Conservation (phyloP, 2,888 invertebrate genomes). For the Belgica antarctica region DNA sequence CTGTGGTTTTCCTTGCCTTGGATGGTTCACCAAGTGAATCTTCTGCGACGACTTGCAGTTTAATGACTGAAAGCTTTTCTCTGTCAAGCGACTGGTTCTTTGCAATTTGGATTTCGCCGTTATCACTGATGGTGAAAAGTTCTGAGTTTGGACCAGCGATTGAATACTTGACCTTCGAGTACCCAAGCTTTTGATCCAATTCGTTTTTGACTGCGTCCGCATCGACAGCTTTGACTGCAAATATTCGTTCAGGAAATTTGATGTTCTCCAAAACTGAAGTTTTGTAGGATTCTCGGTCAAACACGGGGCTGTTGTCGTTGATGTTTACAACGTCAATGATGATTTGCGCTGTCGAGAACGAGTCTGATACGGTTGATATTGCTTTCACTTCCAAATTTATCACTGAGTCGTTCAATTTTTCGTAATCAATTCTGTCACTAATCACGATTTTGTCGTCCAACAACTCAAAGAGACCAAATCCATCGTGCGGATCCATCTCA, state of each 20-base stretch:
- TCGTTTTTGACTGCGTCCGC: constrained; percentile 63
- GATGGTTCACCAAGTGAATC: constrained; percentile 71
- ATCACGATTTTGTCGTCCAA: constrained; percentile 73
- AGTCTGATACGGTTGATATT: constrained; percentile 49
- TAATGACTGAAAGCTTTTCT: constrained; percentile 68
- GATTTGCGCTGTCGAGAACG: constrained; percentile 26
- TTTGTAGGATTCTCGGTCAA: constrained; percentile 67
- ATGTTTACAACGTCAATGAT: constrained; percentile 14
- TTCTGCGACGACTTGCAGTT: constrained; percentile 69
- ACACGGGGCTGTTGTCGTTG: constrained; percentile 59
- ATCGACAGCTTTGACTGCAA: constrained; percentile 70
- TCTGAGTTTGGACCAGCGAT: constrained; percentile 72
- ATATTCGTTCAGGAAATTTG: constrained; percentile 64
- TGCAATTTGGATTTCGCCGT: constrained; percentile 68
- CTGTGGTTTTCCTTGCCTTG: constrained; percentile 64
- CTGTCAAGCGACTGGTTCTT: constrained; percentile 68
- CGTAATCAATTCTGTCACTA: constrained; percentile 74
- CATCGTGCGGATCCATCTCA: constrained; percentile 59
- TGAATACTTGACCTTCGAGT: constrained; percentile 68
- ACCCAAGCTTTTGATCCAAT: constrained; percentile 61
- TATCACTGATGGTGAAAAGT: constrained; percentile 69
- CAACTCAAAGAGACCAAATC: constrained; percentile 58
- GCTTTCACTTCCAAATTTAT: constrained; percentile 61
- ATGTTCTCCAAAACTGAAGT: constrained; percentile 70
- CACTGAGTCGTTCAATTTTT: constrained; percentile 64